Evolutionary conservation across 1,140 invertebrate species (phyloP).

Genomic region (Anadara kagoshimensis): DNA sequence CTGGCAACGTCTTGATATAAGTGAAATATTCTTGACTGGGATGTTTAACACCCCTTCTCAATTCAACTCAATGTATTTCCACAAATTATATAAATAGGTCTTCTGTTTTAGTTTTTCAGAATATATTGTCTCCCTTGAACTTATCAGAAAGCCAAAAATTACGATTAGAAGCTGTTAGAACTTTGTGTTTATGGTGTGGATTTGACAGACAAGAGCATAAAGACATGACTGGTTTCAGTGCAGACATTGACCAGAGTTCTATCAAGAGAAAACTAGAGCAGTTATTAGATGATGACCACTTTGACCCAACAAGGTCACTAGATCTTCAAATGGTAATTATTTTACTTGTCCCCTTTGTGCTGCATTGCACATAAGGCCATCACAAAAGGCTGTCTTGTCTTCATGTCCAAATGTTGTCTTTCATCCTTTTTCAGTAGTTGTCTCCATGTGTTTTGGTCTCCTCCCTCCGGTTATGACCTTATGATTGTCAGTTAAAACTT

Average conservation of each 20-base stretch:
- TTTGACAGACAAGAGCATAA: conserved; percentile 35
- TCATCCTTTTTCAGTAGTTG: too few species aligned
- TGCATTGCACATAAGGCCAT: too few species aligned
- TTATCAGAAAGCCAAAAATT: conserved; percentile 43
- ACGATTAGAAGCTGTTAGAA: conserved; percentile 23
- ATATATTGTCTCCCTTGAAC: conserved; percentile 15
- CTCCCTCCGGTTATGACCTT: too few species aligned
- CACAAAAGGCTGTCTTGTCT: too few species aligned
- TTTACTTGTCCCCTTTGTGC: too few species aligned
- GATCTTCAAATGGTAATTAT: conserved; percentile 48
- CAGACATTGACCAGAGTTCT: conserved; percentile 14
- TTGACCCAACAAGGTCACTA: conserved; percentile 40
- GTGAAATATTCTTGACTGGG: too few species aligned
- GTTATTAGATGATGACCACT: conserved; percentile 36
- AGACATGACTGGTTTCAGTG: not conserved
- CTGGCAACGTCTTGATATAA: too few species aligned
- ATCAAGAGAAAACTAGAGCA: conserved; percentile 44
- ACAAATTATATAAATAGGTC: not conserved
- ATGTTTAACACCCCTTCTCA: too few species aligned
- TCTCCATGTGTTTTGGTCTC: too few species aligned
- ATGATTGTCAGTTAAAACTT: too few species aligned
- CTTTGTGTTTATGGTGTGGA: conserved; percentile 41
- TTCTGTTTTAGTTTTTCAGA: conserved; percentile 27
- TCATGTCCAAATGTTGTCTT: too few species aligned
- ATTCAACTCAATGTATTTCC: too few species aligned